Percentiles rank a stretch among this genome's conserved stretches.
Evolutionary conservation across 1,140 invertebrate genomes (phyloP).

Genomic region (Trypoxylus dichotomus): DNA sequence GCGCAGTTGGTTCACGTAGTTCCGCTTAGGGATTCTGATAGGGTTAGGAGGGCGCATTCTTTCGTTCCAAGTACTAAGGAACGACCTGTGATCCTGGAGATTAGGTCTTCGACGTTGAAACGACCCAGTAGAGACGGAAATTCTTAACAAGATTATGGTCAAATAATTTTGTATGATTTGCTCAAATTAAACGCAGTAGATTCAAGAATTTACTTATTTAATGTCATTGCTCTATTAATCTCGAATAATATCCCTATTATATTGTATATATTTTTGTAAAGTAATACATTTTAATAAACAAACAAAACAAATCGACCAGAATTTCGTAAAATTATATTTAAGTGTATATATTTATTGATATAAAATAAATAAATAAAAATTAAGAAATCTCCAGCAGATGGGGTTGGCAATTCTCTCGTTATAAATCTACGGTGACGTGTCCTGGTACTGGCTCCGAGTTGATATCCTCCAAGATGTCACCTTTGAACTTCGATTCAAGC

Average conservation of each 20-base stretch:
- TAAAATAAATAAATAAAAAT: neutral
- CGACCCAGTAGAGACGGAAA: slow-evolving; percentile 24
- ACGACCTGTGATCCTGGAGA: slow-evolving; percentile 49
- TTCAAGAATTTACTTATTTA: no score
- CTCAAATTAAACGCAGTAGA: neutral
- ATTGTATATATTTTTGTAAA: neutral
- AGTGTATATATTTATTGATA: neutral
- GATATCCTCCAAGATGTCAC: slow-evolving; percentile 22
- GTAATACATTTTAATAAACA: neutral
- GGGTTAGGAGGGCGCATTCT: slow-evolving; percentile 60
- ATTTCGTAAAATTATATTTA: neutral
- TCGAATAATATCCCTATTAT: neutral
- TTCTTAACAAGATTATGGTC: neutral
- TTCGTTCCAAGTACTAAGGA: slow-evolving; percentile 63
- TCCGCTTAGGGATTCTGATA: slow-evolving; percentile 50
- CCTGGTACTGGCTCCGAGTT: neutral
- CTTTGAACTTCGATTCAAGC: slow-evolving; percentile 28
- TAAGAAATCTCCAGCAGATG: neutral
- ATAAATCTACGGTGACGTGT: slow-evolving; percentile 2
- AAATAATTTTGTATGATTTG: neutral
- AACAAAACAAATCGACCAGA: no score
- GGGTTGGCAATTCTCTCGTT: neutral
- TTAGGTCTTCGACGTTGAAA: slow-evolving; percentile 45
- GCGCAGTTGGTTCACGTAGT: slow-evolving; percentile 58
- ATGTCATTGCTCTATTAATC: neutral